Evolutionary conservation across 2,797 vertebrate genomes (phyloP), one percentile per base, ranked within the genome.

Genomic region (Sciurus vulgaris): DNA sequence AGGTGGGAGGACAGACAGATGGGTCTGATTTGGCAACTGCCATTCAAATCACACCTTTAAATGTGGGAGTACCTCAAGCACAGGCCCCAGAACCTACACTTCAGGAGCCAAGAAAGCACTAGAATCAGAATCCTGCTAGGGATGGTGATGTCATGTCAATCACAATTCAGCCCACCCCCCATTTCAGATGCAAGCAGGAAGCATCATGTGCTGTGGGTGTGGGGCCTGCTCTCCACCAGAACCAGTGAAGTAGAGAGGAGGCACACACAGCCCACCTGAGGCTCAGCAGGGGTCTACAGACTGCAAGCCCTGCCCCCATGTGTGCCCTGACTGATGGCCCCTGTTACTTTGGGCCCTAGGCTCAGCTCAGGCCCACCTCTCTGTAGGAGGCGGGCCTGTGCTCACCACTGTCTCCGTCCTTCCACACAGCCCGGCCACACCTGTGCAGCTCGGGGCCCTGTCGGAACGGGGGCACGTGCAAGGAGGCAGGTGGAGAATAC

Each of bases 391-490:
- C 54, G 10, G 38, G 17, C 70, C 47, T 28, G 12, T 0, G 1
- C 1, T 67, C 28, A 92, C 38, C 20, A 0, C 0, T 15, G 4
- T 56, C 13, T 54, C 0, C 0, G 61, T 97, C 63, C 96, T 47
- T 95, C 91, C 95, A 86, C 59, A 97, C 99, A 99, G 99, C 99
- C 97, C 99, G 99, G 98, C 99, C 99, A 18, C 99, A 99, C 98
- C 99, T 99, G 73, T 99, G 99, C 98, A 99, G 99, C 90, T 98
- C 99, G 0, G 99, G 98, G 83, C 99, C 99, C 90, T 99, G 99
- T 92, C 99, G 99, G 95, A 99, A 99, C 0, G 99, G 99, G 88
- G 99, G 99, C 95, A 99, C 99, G 4, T 99, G 99, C 97, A 99
- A 99, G 97, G 99, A 99, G 94, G 98, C 98, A 0, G 98, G 98